Base-by-base conservation (phyloP, 2,888 invertebrate genomes). In the Idaea aversata region DNA sequence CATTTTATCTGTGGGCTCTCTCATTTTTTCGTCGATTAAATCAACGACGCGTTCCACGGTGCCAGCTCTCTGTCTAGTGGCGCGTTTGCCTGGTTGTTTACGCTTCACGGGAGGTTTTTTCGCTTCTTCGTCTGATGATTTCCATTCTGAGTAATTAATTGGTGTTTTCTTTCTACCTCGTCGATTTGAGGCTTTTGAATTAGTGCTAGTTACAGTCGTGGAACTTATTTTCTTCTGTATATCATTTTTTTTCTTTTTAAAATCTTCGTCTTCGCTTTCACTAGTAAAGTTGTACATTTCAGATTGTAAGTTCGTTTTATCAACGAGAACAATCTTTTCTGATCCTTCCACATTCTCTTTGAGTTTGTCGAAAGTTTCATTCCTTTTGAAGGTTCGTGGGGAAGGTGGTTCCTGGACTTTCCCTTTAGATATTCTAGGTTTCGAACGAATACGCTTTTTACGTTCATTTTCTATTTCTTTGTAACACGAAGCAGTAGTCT, bases 241-340 rank as follows among this genome's bases (percentile, higher is more conserved):
- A 38, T 77, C 74, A 7, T 72, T 71, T 70, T 78, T 84, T 67
- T 84, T 84, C 38, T 74, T 77, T 64, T 81, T 80, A 65, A 89
- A 88, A 71, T 87, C 83, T 47, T 84, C 82, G 66, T 89, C 88
- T 34, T 90, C 91, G 67, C 88, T 91, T n/a, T 88, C 91, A 63
- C 86, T 86, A 0, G 86, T 81, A 61, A 81, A 89, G 67, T 91
- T 89, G 67, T 85, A 91, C 1, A 86, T 70, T n/a, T 85, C 80
- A 47, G 13, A 0, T 47, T 5, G 47, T 47, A 65, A 62, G 57
- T 47, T 57, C 16, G 75, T 77, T 67, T 77, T 84, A 59, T 85
- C 78, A 0, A 69, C 83, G 2, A 85, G 10, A 25, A 66, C 80
- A 2, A 86, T 74, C 38, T 77, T 74, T 69, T 84, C 82, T 6